phyloP scores from a whole-genome alignment of 2,888 invertebrate species.

The Oscheius sp. region DNA sequence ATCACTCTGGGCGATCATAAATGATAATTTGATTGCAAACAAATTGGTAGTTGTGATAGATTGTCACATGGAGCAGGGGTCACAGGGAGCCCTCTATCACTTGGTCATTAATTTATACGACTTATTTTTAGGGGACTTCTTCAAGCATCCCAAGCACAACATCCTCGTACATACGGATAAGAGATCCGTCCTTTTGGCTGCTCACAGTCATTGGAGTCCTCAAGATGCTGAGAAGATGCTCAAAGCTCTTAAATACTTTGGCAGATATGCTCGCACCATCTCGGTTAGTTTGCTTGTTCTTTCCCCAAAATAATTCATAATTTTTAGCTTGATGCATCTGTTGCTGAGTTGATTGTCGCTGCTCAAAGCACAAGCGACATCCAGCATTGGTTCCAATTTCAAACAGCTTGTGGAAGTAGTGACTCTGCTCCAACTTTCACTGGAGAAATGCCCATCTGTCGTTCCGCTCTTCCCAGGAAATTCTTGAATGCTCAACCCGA shows the following conservation, averaged over 20 bases:
- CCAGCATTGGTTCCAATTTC: conserved; percentile 47
- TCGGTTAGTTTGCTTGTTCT: conserved; percentile 38
- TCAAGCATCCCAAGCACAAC: conserved; percentile 36
- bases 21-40: too few species aligned
- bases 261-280: conserved; percentile 40
- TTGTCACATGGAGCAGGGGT: neutral
- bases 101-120: neutral
- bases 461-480: neutral
- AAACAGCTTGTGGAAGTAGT: conserved; percentile 42
- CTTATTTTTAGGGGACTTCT: conserved; percentile 38
- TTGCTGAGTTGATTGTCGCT: conserved; percentile 46
- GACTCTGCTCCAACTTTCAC: conserved; percentile 26
- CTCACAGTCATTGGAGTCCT: conserved; percentile 44
- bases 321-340: conserved; percentile 46
- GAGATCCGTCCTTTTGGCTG: conserved; percentile 42
- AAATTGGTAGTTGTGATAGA: neutral
- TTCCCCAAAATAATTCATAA: neutral
- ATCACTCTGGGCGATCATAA: too few species aligned
- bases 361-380: conserved; percentile 47
- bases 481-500: neutral
- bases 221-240: conserved; percentile 40
- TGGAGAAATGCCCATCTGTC: conserved; percentile 8
- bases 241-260: conserved; percentile 39
- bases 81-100: neutral
- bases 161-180: conserved; percentile 41